These are phyloP conservation scores for Poeciliopsis gracilis DNA, from an alignment of 2,797 vertebrate species.

Conservation along the genomic window DNA sequence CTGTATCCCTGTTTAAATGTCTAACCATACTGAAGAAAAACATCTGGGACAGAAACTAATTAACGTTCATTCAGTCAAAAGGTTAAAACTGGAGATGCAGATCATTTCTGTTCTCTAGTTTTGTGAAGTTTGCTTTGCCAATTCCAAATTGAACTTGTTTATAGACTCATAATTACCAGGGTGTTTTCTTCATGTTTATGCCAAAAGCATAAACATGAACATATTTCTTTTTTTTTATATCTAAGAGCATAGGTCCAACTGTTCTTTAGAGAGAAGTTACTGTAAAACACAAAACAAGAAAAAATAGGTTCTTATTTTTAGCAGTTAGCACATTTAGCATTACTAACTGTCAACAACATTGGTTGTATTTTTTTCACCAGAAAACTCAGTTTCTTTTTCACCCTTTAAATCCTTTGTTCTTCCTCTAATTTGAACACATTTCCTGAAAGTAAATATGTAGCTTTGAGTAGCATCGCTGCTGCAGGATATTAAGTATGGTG, in stretches of 20 bases:
- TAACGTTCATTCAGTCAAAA: neutral
- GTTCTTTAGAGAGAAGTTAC: neutral
- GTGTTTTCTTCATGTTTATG: neutral
- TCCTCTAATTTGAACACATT: neutral
- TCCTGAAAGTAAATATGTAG: neutral
- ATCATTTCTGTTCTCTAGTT: neutral
- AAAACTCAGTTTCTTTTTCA: neutral
- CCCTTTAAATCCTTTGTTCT: neutral
- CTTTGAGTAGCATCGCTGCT: neutral
- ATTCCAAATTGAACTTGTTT: neutral
- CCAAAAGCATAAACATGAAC: neutral
- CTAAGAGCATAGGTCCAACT: neutral
- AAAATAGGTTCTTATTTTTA: neutral
- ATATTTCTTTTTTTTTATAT: neutral
- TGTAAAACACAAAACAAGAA: neutral
- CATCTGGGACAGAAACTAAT: slow-evolving; percentile 4
- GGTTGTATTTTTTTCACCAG: neutral
- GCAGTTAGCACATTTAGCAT: neutral
- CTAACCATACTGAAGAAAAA: slow-evolving; percentile 14
- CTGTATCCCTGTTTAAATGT: slow-evolving; percentile 10
- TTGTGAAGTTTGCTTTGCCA: neutral
- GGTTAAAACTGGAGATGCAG: neutral
- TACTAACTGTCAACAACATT: neutral
- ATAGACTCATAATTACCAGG: neutral
- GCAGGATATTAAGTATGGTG: neutral